Conservation (phyloP, 2,113 vertebrate species). For the Callithrix jacchus region DNA sequence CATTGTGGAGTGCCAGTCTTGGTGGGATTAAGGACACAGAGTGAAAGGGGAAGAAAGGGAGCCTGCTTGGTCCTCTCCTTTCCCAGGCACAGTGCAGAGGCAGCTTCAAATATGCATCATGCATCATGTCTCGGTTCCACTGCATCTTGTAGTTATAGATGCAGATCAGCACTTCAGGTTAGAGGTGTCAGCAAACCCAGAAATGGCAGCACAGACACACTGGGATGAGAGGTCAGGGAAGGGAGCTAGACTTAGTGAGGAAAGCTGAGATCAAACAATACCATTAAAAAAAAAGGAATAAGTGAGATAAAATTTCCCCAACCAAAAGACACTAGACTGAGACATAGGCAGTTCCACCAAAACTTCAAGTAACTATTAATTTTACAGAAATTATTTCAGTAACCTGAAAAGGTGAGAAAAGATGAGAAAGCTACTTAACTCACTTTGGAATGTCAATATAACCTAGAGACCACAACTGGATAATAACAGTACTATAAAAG, state of each 20-base stretch:
- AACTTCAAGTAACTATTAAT: neutral
- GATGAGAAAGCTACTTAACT: neutral
- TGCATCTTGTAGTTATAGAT: neutral
- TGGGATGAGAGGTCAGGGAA: neutral
- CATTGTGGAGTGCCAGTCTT: neutral
- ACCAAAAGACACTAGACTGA: neutral
- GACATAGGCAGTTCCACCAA: neutral
- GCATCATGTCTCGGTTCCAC: neutral
- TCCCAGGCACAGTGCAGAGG: neutral
- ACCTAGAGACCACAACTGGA: neutral
- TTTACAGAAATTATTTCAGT: neutral
- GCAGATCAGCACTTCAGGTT: neutral
- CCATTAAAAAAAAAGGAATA: neutral
- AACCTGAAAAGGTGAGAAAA: neutral
- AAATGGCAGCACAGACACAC: neutral
- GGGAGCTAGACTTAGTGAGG: neutral
- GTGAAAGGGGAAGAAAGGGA: neutral
- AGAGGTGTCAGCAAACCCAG: neutral
- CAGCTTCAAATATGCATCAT: neutral
- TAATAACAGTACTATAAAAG: neutral
- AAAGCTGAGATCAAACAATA: neutral
- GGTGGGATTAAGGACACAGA: neutral
- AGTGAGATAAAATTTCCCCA: neutral
- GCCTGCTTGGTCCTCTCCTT: neutral
- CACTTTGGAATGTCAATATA: neutral